Evolutionary conservation across 2,797 vertebrate genomes (phyloP), one percentile per base, ranked within the genome.

Genomic region (Leptodactylus fallax): DNA sequence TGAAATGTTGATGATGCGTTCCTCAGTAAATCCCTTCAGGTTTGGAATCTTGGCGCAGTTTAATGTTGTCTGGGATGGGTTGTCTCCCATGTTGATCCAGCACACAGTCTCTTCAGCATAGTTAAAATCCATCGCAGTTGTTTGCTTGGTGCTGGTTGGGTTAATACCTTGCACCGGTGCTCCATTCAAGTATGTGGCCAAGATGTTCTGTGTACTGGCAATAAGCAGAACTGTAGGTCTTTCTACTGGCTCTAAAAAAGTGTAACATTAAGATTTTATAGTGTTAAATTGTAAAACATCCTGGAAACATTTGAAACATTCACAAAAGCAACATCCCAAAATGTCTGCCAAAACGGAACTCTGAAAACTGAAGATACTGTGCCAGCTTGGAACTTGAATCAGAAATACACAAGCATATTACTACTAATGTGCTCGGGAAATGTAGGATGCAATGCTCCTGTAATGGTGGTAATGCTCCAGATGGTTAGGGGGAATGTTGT

Each of bases 91-190:
- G 0, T 98, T 96, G 13, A 99, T 96, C 98, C 98, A 99, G 94
- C 98, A 99, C 47, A 99, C 97, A 0, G 96, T 98, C 93, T 99
- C 97, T 3, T 97, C 95, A 0, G 95, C 91, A 0, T 99, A 99
- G 93, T 95, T 95, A 93, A 99, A 99, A 94, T 99, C 98, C 98
- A 99, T 99, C 74, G 98, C 98, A 1, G 97, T 98, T 80, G 97
- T 98, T 94, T 98, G 98, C 92, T 97, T 97, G 53, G 97, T 98
- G 17, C 94, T 91, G 71, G 97, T 96, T 89, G 97, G 96, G 14
- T 95, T 95, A 90, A 98, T 95, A 90, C 96, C 97, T 91, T 96
- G 95, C 87, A 96, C 95, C 0, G 96, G 91, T 49, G 94, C 93
- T 6, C 97, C 97, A 0, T 94, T 96, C 91, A 99, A 94, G 82